Evolutionary conservation across 2,888 invertebrate genomes (phyloP).

Genomic region (Eledone cirrhosa): DNA sequence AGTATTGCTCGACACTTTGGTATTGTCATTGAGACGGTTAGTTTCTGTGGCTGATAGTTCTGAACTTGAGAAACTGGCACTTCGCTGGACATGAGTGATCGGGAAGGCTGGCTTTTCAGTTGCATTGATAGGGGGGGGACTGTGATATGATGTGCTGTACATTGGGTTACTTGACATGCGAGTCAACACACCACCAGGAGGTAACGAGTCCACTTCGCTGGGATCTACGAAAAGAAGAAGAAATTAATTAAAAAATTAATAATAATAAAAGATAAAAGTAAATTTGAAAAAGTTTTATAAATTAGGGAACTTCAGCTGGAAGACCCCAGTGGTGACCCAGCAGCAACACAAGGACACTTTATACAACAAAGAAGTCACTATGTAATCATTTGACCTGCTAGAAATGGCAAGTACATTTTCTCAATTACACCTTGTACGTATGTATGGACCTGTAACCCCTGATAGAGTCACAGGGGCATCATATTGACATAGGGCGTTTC

Average conservation of each 20-base stretch:
- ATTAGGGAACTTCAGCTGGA: too few relatives aligned
- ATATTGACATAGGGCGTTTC: too few relatives aligned
- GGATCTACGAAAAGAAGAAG: background rate
- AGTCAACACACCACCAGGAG: constrained; percentile 13
- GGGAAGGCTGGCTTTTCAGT: background rate
- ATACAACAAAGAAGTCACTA: too few relatives aligned
- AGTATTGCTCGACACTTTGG: background rate
- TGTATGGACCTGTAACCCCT: too few relatives aligned
- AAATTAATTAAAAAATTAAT: background rate
- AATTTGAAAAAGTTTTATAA: background rate
- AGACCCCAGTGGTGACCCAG: too few relatives aligned
- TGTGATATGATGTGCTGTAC: constrained; percentile 18
- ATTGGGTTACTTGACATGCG: constrained; percentile 27
- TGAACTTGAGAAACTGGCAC: constrained; percentile 15
- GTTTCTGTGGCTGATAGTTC: constrained; percentile 10
- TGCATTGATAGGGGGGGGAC: constrained; percentile 15
- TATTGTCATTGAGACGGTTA: background rate
- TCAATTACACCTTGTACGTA: too few relatives aligned
- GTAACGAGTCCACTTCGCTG: constrained; percentile 10
- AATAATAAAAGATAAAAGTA: background rate
- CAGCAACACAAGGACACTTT: too few relatives aligned
- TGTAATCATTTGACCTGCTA: too few relatives aligned
- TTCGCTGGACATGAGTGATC: constrained; percentile 8
- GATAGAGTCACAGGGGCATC: too few relatives aligned
- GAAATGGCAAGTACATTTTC: too few relatives aligned